A percentile compares a stretch with the other conserved stretches of the same genome.
phyloP scores from a whole-genome alignment of 2,797 vertebrate genomes.

The Clarias laeviceps region DNA sequence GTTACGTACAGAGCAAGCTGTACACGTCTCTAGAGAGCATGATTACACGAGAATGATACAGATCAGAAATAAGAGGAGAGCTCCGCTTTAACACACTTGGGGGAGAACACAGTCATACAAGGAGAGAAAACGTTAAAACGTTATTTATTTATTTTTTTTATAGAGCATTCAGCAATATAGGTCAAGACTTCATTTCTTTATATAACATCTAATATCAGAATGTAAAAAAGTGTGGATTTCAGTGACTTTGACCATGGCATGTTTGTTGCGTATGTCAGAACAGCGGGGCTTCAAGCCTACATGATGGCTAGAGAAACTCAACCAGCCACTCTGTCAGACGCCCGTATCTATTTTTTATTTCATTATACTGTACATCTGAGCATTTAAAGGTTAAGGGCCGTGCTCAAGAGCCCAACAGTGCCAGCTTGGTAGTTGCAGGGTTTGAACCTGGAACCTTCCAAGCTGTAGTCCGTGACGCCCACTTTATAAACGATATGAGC shows the following conservation, averaged over 20 bases:
- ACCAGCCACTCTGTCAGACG: no score
- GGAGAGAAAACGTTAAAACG: not conserved
- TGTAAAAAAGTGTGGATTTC: not conserved
- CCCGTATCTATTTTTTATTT: no score
- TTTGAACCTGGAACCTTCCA: no score
- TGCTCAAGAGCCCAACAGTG: no score
- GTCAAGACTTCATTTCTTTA: not conserved
- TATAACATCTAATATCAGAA: not conserved
- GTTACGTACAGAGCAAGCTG: conserved; percentile 66
- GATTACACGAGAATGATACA: conserved; percentile 61
- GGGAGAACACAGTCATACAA: not conserved
- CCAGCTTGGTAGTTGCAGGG: no score
- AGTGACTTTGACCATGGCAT: not conserved
- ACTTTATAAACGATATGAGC: not conserved
- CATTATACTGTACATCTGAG: no score
- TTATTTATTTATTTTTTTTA: not conserved
- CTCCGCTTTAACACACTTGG: conserved; percentile 42
- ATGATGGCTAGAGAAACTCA: not conserved
- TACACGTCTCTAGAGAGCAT: conserved; percentile 69
- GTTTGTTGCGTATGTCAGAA: not conserved
- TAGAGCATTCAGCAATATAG: not conserved
- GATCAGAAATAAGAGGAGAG: conserved; percentile 55
- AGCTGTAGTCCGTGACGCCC: no score
- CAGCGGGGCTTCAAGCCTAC: not conserved
- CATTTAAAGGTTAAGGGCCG: no score